Evolutionary conservation across 2,113 vertebrate genomes (phyloP).

Genomic region (Delphinapterus leucas): DNA sequence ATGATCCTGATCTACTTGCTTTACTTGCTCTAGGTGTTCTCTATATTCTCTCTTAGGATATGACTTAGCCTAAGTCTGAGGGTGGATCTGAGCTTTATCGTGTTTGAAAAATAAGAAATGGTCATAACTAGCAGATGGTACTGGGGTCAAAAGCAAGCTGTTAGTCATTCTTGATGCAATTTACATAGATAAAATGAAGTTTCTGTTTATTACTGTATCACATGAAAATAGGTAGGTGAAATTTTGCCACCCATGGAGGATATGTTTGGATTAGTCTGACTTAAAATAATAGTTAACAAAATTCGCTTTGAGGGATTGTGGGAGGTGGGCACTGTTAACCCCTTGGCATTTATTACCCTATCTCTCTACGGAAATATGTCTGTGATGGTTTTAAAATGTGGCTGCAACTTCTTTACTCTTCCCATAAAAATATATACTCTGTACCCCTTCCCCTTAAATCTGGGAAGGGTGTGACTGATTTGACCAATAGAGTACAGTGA

Average conservation of each 20-base stretch:
- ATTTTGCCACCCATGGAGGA: background rate
- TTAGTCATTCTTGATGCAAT: background rate
- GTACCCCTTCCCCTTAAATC: background rate
- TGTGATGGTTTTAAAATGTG: slow-evolving; percentile 1
- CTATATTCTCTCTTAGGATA: background rate
- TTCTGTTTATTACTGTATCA: background rate
- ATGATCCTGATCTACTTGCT: background rate
- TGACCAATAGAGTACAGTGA: background rate
- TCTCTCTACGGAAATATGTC: background rate
- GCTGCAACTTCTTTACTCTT: background rate
- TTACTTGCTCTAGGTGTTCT: background rate
- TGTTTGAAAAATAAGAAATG: background rate
- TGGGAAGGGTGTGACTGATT: background rate
- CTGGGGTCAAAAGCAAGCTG: background rate
- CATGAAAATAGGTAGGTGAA: background rate
- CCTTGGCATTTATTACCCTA: background rate
- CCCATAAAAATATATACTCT: background rate
- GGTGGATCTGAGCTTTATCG: background rate
- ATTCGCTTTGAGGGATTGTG: background rate
- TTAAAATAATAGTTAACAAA: slow-evolving; percentile 17
- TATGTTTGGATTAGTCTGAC: background rate
- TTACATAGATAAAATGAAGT: background rate
- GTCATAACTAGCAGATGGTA: background rate
- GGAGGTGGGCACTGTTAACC: background rate
- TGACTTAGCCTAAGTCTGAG: background rate